Conservation (phyloP, 2,888 invertebrate genomes). For the Allygus modestus region DNA sequence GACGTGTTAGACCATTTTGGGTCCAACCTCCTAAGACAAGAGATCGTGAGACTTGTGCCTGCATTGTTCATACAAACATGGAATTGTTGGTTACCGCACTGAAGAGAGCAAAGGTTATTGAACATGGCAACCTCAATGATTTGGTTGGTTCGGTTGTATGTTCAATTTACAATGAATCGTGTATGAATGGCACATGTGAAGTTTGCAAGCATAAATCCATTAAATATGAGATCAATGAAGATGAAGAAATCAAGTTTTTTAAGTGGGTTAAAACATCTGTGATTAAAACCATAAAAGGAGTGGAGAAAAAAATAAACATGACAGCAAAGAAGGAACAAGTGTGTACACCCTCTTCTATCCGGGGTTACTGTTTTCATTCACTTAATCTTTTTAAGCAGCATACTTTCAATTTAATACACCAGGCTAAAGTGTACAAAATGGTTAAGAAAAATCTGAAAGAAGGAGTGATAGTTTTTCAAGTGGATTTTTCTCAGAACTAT, state of each 20-base stretch:
- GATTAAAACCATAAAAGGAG: background rate
- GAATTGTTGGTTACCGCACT: background rate
- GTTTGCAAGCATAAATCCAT: background rate
- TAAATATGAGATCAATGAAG: background rate
- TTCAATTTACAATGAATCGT: background rate
- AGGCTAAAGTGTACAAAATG: background rate
- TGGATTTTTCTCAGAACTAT: constrained; percentile 43
- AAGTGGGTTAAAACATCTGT: background rate
- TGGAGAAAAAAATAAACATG: background rate
- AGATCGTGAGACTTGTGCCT: constrained; percentile 39
- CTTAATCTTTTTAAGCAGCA: background rate
- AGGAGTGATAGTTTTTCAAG: background rate
- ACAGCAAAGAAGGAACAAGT: background rate
- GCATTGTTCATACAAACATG: background rate
- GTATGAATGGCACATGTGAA: background rate
- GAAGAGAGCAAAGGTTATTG: background rate
- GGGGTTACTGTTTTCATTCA: background rate
- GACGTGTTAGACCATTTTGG: background rate
- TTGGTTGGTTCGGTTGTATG: background rate
- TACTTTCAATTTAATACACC: background rate
- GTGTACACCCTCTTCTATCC: background rate
- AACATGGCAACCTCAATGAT: background rate
- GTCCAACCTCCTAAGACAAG: constrained; percentile 7
- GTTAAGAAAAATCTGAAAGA: background rate
- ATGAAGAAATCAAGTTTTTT: constrained; percentile 3